phyloP scores from a whole-genome alignment of 2,113 vertebrate genomes.

The Hemiscyllium ocellatum region DNA sequence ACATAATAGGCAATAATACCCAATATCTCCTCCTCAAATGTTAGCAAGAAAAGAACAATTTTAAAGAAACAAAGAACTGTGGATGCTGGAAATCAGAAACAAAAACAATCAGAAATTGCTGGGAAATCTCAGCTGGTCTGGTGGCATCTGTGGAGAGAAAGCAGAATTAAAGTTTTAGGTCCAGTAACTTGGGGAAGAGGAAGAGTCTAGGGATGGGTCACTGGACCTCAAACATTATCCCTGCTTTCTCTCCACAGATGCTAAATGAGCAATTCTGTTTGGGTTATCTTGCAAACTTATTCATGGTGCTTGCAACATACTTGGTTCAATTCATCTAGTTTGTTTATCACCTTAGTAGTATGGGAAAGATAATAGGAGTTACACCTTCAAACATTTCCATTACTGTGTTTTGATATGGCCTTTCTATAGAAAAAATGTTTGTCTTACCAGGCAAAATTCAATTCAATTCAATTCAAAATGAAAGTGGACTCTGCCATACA shows the following conservation, averaged over 20 bases:
- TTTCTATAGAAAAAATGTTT: not conserved
- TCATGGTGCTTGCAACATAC: not conserved
- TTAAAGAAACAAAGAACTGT: too few species aligned
- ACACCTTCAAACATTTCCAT: not conserved
- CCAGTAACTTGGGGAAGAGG: too few species aligned
- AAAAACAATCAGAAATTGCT: too few species aligned
- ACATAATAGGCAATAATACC: not conserved
- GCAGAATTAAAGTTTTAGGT: too few species aligned
- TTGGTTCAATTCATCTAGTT: not conserved
- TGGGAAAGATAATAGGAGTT: not conserved
- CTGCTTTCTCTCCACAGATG: too few species aligned
- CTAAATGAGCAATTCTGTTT: not conserved
- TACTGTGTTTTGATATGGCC: not conserved
- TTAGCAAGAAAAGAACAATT: not conserved
- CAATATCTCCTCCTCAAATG: not conserved
- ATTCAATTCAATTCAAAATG: not conserved
- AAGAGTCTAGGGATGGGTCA: too few species aligned
- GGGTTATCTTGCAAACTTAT: not conserved
- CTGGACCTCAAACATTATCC: too few species aligned
- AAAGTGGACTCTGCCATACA: not conserved
- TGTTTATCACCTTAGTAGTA: not conserved
- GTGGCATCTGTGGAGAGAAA: too few species aligned
- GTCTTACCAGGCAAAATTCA: not conserved
- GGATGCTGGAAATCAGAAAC: too few species aligned
- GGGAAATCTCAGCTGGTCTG: too few species aligned